Conservation (phyloP, 2,888 invertebrate genomes). For the Leptinotarsa haldemani region DNA sequence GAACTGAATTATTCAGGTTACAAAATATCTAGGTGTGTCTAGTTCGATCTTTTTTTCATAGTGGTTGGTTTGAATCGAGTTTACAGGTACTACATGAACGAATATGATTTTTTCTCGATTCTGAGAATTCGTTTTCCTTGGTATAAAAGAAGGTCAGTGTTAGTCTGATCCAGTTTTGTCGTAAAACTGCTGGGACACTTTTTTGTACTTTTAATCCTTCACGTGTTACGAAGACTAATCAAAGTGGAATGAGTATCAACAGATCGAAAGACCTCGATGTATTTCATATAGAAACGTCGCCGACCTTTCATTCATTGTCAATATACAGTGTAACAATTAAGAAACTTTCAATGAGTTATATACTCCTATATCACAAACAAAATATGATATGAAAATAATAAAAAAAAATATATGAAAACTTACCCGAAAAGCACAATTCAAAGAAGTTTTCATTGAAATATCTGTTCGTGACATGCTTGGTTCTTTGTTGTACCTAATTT, state of each 20-base stretch:
- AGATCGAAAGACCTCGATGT: slow-evolving; percentile 1
- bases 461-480: too few species aligned
- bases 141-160: slow-evolving; percentile 6
- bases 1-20: background rate
- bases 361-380: too few species aligned
- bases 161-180: background rate
- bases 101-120: background rate
- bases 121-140: background rate
- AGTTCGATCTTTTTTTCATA: background rate
- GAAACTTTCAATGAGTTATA: too few species aligned
- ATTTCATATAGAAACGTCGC: background rate
- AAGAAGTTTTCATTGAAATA: too few species aligned
- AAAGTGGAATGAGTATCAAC: background rate
- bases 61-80: background rate
- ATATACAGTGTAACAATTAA: background rate
- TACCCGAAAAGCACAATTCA: too few species aligned
- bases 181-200: background rate
- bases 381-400: too few species aligned
- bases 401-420: too few species aligned
- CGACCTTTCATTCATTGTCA: background rate
- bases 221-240: background rate
- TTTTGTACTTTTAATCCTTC: background rate
- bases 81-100: background rate
- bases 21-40: slow-evolving; percentile 11
- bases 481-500: too few species aligned